Evolutionary conservation across 1,140 invertebrate species (phyloP).

Genomic region (Cotesia vestalis): DNA sequence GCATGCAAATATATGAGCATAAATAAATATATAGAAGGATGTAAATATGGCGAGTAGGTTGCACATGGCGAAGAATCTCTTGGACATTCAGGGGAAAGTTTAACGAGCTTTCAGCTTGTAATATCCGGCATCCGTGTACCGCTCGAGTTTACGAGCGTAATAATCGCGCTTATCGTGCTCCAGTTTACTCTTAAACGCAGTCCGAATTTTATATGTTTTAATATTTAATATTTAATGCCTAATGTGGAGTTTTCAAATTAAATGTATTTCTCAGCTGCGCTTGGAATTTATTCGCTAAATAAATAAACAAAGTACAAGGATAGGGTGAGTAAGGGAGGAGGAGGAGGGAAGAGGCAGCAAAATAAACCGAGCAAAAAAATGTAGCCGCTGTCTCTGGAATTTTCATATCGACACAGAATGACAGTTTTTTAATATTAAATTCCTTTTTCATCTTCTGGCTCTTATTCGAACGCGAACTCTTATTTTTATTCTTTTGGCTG

Average conservation of each 20-base stretch:
- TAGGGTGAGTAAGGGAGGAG: background rate
- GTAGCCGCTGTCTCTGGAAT: slow-evolving; percentile 61
- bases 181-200: background rate
- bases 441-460: slow-evolving; percentile 49
- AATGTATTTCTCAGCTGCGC: background rate
- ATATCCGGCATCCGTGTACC: slow-evolving; percentile 39
- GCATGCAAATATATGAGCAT: background rate
- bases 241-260: slow-evolving; percentile 14
- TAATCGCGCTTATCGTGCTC: slow-evolving; percentile 33
- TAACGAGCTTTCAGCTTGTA: slow-evolving; percentile 42
- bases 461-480: slow-evolving; percentile 1
- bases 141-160: slow-evolving; percentile 43
- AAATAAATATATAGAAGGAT: slow-evolving; percentile 9
- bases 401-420: slow-evolving; percentile 66
- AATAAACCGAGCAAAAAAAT: slow-evolving; percentile 29
- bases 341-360: slow-evolving; percentile 6
- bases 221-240: background rate
- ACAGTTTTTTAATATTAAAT: slow-evolving; percentile 67
- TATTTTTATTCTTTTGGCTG: slow-evolving; percentile 10
- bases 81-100: slow-evolving; percentile 40
- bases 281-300: background rate
- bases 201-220: slow-evolving; percentile 17
- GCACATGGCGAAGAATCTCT: slow-evolving; percentile 17
- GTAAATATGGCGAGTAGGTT: background rate
- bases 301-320: background rate